Conservation (phyloP, 2,113 vertebrate species). For the Passer domesticus region DNA sequence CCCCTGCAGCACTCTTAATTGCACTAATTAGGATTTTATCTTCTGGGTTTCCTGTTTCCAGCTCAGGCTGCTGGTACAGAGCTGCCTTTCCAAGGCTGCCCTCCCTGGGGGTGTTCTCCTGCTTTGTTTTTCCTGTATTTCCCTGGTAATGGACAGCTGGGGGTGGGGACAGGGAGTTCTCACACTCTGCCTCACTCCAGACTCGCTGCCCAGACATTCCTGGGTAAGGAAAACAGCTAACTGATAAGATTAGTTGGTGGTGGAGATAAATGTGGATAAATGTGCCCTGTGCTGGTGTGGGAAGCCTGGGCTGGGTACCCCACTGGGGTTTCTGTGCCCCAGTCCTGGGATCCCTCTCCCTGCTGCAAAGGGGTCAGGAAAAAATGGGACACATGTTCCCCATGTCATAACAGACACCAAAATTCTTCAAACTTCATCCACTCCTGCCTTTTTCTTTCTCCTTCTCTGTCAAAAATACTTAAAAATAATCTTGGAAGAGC, state of each 20-base stretch:
- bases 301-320: background rate
- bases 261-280: background rate
- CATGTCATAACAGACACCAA: background rate
- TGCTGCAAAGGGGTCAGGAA: background rate
- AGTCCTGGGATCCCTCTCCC: background rate
- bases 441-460: background rate
- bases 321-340: accelerated
- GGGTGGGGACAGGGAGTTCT: background rate
- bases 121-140: background rate
- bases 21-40: constrained; percentile 45
- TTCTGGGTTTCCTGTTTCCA: background rate
- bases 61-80: background rate
- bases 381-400: background rate
- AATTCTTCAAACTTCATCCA: background rate
- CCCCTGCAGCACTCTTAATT: constrained; percentile 16
- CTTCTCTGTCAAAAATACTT: background rate
- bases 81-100: background rate
- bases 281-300: background rate
- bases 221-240: background rate
- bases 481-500: background rate
- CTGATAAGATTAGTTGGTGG: background rate
- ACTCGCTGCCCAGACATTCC: background rate
- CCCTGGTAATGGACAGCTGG: background rate
- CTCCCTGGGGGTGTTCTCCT: background rate
- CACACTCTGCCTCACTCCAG: background rate